Percentiles rank a stretch among this genome's conserved stretches.
These are phyloP conservation scores for Apus apus DNA, from an alignment of 2,113 vertebrate species.

Conservation along the genomic window DNA sequence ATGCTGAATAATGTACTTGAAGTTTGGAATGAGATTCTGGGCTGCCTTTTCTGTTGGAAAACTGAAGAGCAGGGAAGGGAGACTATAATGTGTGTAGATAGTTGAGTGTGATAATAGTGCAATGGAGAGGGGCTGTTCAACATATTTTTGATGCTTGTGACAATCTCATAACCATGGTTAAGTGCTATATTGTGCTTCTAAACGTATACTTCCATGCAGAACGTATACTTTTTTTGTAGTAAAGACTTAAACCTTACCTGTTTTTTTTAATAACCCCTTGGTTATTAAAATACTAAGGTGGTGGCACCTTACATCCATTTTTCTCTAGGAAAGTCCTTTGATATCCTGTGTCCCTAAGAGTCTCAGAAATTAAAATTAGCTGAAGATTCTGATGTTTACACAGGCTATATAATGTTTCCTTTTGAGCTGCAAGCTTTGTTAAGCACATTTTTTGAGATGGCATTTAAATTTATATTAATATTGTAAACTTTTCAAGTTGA, in stretches of 20 bases:
- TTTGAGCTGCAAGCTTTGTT: neutral
- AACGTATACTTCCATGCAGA: neutral
- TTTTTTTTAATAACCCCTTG: neutral
- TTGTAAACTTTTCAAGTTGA: neutral
- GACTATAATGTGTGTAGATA: neutral
- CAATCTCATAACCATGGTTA: neutral
- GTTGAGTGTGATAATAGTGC: neutral
- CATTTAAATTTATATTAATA: neutral
- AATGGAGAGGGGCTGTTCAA: neutral
- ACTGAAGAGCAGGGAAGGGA: neutral
- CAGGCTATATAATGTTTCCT: neutral
- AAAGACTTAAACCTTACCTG: neutral
- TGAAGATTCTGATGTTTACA: neutral
- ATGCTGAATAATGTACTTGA: neutral
- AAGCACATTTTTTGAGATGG: neutral
- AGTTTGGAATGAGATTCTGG: neutral
- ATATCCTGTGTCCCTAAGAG: neutral
- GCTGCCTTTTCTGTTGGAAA: neutral
- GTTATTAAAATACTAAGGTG: neutral
- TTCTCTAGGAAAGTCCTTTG: neutral
- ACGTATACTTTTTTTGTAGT: neutral
- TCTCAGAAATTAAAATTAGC: neutral
- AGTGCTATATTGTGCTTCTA: neutral
- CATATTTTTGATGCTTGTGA: neutral
- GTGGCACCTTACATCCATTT: neutral